Conservation (phyloP, 2,113 vertebrate genomes). For the Misgurnus anguillicaudatus region DNA sequence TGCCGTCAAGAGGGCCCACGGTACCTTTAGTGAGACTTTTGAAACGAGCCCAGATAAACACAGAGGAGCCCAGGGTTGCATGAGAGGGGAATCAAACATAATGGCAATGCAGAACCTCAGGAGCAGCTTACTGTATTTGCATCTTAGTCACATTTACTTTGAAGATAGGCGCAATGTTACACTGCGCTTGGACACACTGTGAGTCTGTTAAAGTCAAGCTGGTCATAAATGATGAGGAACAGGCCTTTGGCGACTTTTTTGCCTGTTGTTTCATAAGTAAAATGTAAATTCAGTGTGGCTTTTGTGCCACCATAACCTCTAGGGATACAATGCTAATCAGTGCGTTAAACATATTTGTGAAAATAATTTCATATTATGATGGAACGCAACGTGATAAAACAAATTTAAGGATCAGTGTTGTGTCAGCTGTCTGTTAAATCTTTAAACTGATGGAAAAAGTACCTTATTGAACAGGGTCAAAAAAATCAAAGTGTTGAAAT, state of each 20-base stretch:
- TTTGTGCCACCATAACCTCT: conserved; percentile 31
- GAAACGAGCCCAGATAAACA: conserved; percentile 67
- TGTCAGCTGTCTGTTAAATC: conserved; percentile 70
- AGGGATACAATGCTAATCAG: conserved; percentile 12
- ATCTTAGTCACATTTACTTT: conserved; percentile 51
- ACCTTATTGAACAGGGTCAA: conserved; percentile 84
- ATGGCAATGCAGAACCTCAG: conserved; percentile 56
- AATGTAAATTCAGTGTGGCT: background rate
- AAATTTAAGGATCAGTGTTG: conserved; percentile 53
- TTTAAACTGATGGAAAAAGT: conserved; percentile 77
- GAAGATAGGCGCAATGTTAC: conserved; percentile 47
- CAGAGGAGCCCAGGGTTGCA: conserved; percentile 61
- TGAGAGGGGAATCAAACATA: conserved; percentile 58
- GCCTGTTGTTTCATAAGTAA: conserved; percentile 16
- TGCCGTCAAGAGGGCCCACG: conserved; percentile 10
- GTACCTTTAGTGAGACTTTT: conserved; percentile 49
- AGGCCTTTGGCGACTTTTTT: background rate
- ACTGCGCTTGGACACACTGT: conserved; percentile 39
- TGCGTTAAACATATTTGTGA: background rate
- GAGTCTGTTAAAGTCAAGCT: background rate
- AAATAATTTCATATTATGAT: conserved; percentile 27
- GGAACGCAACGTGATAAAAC: conserved; percentile 49
- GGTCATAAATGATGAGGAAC: background rate
- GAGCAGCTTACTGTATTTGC: conserved; percentile 50
- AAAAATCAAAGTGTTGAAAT: conserved; percentile 88